Conservation (phyloP, 1,140 invertebrate species). For the silkworm (Bombyx mori) region ASM3026992v2 NC_085133.1:8435001-8435500, state of each 20-base stretch:
- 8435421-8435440: no score
- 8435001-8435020: constrained; percentile 47
- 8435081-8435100: constrained; percentile 33
- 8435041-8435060: constrained; percentile 56
- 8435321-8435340: no score
- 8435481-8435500: no score
- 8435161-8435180: constrained; percentile 19
- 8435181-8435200: constrained; percentile 42
- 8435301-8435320: no score
- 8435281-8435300: neutral
- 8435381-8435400: no score
- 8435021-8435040: constrained; percentile 62
- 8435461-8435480: no score
- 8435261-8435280: constrained; percentile 23
- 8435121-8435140: constrained; percentile 41
- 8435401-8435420: no score
- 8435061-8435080: constrained; percentile 50
- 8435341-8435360: no score
- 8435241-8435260: constrained; percentile 26
- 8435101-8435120: constrained; percentile 29
- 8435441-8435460: no score
- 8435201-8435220: constrained; percentile 31
- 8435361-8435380: no score
- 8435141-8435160: constrained; percentile 27
- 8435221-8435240: constrained; percentile 46